These are phyloP conservation scores for Listrodromus nycthemerus DNA, from an alignment of 2,888 invertebrate genomes.

Conservation along the genomic window DNA sequence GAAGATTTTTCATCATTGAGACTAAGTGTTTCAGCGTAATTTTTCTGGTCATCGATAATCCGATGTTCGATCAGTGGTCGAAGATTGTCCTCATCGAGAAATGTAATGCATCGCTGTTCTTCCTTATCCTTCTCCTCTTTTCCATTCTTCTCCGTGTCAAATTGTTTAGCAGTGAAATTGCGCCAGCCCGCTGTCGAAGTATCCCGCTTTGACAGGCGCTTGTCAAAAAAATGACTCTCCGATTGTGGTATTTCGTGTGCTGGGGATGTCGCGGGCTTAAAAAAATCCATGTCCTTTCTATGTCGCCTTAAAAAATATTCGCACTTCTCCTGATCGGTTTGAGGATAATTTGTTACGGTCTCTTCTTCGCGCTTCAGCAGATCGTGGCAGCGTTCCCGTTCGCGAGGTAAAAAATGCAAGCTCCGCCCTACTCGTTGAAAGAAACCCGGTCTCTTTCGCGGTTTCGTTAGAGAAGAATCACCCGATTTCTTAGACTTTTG, in stretches of 20 bases:
- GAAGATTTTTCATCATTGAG: conserved; percentile 8
- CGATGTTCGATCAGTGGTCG: conserved; percentile 6
- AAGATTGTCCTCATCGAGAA: conserved; percentile 29
- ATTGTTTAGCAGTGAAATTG: conserved; percentile 21
- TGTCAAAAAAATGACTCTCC: conserved; percentile 71
- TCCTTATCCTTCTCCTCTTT: conserved; percentile 4
- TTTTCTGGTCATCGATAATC: conserved; percentile 8
- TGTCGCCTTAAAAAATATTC: conserved; percentile 78
- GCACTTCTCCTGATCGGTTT: conserved; percentile 76
- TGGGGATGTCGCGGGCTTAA: conserved; percentile 63
- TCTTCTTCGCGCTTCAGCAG: conserved; percentile 66
- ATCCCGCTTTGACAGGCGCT: conserved; percentile 62
- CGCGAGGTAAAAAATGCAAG: conserved; percentile 79
- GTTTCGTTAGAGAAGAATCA: conserved; percentile 65
- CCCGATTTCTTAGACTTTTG: conserved; percentile 73
- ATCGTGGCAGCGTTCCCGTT: conserved; percentile 71
- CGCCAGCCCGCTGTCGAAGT: conserved; percentile 43
- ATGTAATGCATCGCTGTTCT: not conserved
- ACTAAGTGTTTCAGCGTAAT: conserved; percentile 42
- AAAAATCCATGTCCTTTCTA: conserved; percentile 73
- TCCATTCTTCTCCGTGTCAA: conserved; percentile 28
- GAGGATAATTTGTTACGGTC: conserved; percentile 68
- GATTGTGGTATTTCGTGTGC: conserved; percentile 35
- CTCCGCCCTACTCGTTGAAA: conserved; percentile 79
- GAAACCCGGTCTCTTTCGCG: conserved; percentile 74